A percentile compares a stretch with the other conserved stretches of the same genome.
Conservation (phyloP, 2,797 vertebrate genomes). For the Leuciscus waleckii region DNA sequence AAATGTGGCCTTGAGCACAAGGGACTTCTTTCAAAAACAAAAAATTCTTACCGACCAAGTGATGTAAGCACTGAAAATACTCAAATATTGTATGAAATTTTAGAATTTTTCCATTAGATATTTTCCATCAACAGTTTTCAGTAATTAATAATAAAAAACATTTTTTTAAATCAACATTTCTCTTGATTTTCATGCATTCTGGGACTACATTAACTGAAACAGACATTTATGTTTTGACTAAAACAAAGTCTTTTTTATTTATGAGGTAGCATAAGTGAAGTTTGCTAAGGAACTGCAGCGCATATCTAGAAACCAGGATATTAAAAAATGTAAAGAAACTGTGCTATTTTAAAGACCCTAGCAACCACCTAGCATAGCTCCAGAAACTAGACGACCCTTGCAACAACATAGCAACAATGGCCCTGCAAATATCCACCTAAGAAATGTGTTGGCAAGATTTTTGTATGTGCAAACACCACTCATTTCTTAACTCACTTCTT, state of each 20-base stretch:
- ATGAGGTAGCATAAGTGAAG: neutral
- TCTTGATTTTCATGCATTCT: neutral
- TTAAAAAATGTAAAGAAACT: neutral
- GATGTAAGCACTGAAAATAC: neutral
- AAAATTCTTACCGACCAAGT: neutral
- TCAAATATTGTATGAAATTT: neutral
- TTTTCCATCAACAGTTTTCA: conserved; percentile 4
- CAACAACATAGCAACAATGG: neutral
- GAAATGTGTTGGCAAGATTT: neutral
- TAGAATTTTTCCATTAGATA: neutral
- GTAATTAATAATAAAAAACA: neutral
- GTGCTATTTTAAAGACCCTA: neutral
- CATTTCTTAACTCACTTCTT: conserved; percentile 1
- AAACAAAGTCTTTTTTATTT: neutral
- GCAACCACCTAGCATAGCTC: neutral
- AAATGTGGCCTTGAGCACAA: neutral
- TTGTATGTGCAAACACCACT: neutral
- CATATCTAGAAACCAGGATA: neutral
- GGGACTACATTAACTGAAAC: neutral
- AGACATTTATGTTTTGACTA: neutral
- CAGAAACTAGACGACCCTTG: neutral
- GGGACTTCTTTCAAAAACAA: neutral
- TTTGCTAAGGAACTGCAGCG: neutral
- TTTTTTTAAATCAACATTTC: neutral
- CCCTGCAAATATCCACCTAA: neutral